Evolutionary conservation across 2,888 invertebrate species (phyloP).

Genomic region (Marronus borbonicus): DNA sequence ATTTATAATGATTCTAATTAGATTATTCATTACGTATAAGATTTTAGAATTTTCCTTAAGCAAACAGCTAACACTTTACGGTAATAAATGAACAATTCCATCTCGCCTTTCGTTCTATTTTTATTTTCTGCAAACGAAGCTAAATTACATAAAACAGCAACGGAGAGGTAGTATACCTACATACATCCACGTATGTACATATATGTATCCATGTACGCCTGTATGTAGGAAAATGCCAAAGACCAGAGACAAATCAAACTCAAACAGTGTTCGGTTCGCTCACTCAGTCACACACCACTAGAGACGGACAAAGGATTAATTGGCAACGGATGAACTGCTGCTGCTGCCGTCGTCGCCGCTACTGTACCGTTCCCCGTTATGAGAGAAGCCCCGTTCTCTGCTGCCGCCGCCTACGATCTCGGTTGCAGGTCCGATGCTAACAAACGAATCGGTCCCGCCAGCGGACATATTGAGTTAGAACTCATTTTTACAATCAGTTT

Average conservation of each 20-base stretch:
- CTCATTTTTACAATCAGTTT: slow-evolving; percentile 55
- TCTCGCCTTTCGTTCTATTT: slow-evolving; percentile 13
- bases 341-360: slow-evolving; percentile 54
- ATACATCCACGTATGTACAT: background rate
- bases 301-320: slow-evolving; percentile 62
- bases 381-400: slow-evolving; percentile 14
- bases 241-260: slow-evolving; percentile 51
- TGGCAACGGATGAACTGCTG: slow-evolving; percentile 57
- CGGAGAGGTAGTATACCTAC: background rate
- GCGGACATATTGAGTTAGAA: slow-evolving; percentile 55
- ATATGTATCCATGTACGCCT: slow-evolving; percentile 16
- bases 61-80: background rate
- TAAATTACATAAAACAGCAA: slow-evolving; percentile 30
- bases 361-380: slow-evolving; percentile 39
- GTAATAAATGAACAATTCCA: background rate
- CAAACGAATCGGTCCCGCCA: slow-evolving; percentile 45
- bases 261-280: slow-evolving; percentile 50
- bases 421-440: slow-evolving; percentile 22
- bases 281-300: slow-evolving; percentile 53
- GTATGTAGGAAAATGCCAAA: slow-evolving; percentile 46
- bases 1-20: too few species aligned
- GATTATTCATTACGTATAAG: too few species aligned
- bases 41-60: background rate
- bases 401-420: slow-evolving; percentile 1
- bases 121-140: background rate